These are phyloP conservation scores for Cebus imitator DNA, from an alignment of 2,113 vertebrate genomes.

Conservation along the genomic window DNA sequence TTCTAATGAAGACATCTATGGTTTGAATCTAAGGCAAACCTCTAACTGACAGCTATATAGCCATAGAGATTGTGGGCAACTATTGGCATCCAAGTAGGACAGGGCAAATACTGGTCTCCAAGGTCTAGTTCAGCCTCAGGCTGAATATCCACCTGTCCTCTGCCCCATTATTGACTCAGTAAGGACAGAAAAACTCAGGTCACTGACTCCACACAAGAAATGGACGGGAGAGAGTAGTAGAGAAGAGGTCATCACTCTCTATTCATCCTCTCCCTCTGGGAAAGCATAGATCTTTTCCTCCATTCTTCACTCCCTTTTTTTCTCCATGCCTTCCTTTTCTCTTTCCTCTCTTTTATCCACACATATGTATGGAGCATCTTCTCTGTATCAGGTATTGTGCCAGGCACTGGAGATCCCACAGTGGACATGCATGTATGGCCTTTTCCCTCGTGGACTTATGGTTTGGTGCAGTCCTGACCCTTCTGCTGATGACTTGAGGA, in stretches of 20 bases:
- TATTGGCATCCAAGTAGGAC: background rate
- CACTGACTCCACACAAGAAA: background rate
- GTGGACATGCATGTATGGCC: background rate
- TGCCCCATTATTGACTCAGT: background rate
- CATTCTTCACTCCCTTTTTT: background rate
- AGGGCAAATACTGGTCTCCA: background rate
- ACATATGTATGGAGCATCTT: background rate
- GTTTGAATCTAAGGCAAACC: background rate
- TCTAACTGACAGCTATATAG: background rate
- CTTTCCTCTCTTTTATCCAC: background rate
- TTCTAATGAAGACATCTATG: background rate
- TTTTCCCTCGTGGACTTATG: accelerated
- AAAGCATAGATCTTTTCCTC: background rate
- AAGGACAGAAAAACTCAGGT: background rate
- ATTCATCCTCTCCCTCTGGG: background rate
- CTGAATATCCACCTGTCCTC: background rate
- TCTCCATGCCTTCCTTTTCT: background rate
- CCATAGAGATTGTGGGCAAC: background rate
- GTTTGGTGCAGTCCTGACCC: background rate
- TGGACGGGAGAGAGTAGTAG: background rate
- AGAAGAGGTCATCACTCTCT: background rate
- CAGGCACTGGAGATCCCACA: background rate
- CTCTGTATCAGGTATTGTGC: background rate
- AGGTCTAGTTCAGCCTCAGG: background rate
- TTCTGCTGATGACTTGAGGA: background rate